Evolutionary conservation across 2,113 vertebrate genomes (phyloP).

Genomic region (Eretmochelys imbricata): DNA sequence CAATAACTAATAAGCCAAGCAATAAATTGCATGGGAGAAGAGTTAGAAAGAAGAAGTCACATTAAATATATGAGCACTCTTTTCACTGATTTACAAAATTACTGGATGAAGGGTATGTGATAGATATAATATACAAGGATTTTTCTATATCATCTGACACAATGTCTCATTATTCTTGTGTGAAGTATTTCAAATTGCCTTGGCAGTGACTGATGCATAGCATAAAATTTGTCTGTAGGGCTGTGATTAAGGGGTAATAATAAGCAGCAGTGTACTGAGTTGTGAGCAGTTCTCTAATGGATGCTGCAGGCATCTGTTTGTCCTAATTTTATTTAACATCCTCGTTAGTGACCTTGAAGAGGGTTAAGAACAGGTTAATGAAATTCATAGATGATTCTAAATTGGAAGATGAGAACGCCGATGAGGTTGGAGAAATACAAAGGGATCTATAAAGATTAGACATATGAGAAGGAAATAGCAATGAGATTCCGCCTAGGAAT

Average conservation of each 20-base stretch:
- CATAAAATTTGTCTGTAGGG: neutral
- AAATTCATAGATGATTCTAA: neutral
- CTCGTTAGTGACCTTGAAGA: neutral
- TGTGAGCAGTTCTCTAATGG: neutral
- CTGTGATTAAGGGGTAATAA: neutral
- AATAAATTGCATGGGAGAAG: neutral
- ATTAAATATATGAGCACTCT: neutral
- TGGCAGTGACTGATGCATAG: neutral
- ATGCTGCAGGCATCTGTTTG: conserved; percentile 22
- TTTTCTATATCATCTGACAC: neutral
- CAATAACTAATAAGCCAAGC: neutral
- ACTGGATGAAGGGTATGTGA: neutral
- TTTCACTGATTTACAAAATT: neutral
- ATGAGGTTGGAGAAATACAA: neutral
- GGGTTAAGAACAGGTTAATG: neutral
- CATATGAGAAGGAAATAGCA: neutral
- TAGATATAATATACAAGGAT: neutral
- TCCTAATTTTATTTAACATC: neutral
- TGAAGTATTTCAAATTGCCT: neutral
- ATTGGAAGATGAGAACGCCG: neutral
- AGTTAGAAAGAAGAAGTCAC: conserved; percentile 17
- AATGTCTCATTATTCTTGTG: neutral
- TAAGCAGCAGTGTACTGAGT: neutral
- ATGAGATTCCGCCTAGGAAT: neutral
- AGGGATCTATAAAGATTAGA: neutral